Base-by-base conservation (phyloP, 2,113 vertebrate genomes). In the Paralichthys olivaceus region DNA sequence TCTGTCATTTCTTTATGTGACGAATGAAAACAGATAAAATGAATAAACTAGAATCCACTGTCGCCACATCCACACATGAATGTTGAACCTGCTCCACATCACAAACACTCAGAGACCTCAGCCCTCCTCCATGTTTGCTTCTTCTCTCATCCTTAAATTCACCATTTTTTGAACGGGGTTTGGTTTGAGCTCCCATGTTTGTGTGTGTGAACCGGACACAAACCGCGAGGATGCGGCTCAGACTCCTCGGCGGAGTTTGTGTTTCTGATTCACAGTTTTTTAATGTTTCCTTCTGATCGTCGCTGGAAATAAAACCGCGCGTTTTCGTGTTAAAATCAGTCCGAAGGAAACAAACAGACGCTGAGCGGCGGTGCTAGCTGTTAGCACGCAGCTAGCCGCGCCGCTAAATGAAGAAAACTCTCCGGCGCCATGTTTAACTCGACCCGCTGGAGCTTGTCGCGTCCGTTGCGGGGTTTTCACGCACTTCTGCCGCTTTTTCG, bases 351-450 rank as follows among this genome's bases (percentile, higher is more conserved):
- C 22, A 25, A 54, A 54, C 49, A 14, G 53, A 1, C 37, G n/a
- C 37, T 7, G 3, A 0, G 1, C 15, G 17, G 1, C 19, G 19
- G 37, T 54, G 81, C 61, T 77, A 89, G 76, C 80, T 2, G 2
- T 75, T 76, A 80, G 77, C 81, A 81, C 77, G 43, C 66, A 25
- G 28, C 47, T 8, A 70, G 68, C 77, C 56, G 26, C 25, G 12
- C 67, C 59, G 72, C 72, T 81, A 78, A 90, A 93, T 70, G 77
- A 84, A 75, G 69, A 85, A 81, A 86, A 90, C 32, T 82, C 64
- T 71, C 26, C 84, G 93, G 74, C 94, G 93, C 94, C 94, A 94
- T 94, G 87, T 94, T 94, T 49, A 4, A 2, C 69, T 56, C 0
- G 49, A 75, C 77, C 89, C 82, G 84, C 20, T 64, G 60, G 71